These are phyloP conservation scores for Nephila pilipes DNA, from an alignment of 1,140 invertebrate genomes.

Conservation along the genomic window DNA sequence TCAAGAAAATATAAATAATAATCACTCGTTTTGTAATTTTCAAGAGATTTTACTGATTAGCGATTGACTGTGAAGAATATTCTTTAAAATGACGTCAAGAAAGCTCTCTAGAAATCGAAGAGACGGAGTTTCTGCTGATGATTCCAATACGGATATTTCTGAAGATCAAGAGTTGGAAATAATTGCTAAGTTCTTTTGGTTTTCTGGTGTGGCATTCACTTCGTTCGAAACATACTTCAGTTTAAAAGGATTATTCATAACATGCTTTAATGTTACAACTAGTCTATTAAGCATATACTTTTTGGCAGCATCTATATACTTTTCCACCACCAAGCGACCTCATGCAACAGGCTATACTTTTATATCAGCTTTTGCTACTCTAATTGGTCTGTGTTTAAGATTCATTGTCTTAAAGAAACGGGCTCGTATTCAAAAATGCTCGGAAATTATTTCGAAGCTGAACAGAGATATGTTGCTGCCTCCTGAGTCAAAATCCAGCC, in stretches of 20 bases:
- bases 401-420: conserved; percentile 50
- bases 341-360: conserved; percentile 41
- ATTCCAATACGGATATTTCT: not conserved
- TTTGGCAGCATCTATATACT: not conserved
- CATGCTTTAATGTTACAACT: conserved; percentile 17
- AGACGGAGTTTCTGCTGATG: not conserved
- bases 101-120: not conserved
- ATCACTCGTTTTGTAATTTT: no score
- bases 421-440: conserved; percentile 17
- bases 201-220: conserved; percentile 57
- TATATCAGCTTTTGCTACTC: conserved; percentile 11
- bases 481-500: conserved; percentile 5
- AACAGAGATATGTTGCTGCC: conserved; percentile 3
- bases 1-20: no score
- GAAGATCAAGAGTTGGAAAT: conserved; percentile 62
- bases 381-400: conserved; percentile 40
- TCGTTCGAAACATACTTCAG: not conserved
- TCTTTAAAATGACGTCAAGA: not conserved
- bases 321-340: not conserved
- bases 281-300: conserved; percentile 39
- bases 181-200: conserved; percentile 43
- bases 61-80: no score
- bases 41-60: no score
- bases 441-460: conserved; percentile 12
- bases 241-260: not conserved